Evolutionary conservation across 2,113 vertebrate genomes (phyloP).

Genomic region (Athene noctua): DNA sequence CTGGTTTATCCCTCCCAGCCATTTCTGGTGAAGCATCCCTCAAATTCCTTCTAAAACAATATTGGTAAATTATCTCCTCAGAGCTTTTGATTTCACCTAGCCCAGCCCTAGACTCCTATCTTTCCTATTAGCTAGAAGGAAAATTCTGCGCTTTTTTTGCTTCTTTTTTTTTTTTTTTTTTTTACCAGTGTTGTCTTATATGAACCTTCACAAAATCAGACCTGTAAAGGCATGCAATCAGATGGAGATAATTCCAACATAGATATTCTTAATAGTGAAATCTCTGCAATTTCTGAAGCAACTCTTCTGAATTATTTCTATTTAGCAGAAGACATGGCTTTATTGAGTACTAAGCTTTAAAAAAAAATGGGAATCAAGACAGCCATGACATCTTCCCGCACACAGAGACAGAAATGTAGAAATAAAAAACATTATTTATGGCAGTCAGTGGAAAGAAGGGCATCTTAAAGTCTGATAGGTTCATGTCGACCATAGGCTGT

Average conservation of each 20-base stretch:
- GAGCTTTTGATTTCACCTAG: neutral
- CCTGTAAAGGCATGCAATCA: neutral
- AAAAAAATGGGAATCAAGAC: neutral
- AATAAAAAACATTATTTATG: neutral
- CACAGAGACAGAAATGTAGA: neutral
- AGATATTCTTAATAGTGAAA: neutral
- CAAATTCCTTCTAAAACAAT: neutral
- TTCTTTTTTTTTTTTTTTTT: neutral
- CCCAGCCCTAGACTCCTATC: neutral
- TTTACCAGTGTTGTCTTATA: neutral
- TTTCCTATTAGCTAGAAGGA: neutral
- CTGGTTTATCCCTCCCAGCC: neutral
- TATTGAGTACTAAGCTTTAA: neutral
- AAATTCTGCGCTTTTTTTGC: neutral
- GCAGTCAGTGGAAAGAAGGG: neutral
- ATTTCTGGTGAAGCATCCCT: neutral
- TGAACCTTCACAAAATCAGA: neutral
- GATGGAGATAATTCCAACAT: neutral
- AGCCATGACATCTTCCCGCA: neutral
- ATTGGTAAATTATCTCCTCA: neutral
- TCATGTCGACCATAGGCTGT: neutral
- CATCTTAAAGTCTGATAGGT: neutral
- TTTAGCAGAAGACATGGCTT: neutral
- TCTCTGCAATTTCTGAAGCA: neutral
- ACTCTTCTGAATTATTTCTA: neutral